Percentiles rank a stretch among this genome's conserved stretches.
Evolutionary conservation across 1,140 invertebrate genomes (phyloP).

Genomic region (Drosophila cardini): DNA sequence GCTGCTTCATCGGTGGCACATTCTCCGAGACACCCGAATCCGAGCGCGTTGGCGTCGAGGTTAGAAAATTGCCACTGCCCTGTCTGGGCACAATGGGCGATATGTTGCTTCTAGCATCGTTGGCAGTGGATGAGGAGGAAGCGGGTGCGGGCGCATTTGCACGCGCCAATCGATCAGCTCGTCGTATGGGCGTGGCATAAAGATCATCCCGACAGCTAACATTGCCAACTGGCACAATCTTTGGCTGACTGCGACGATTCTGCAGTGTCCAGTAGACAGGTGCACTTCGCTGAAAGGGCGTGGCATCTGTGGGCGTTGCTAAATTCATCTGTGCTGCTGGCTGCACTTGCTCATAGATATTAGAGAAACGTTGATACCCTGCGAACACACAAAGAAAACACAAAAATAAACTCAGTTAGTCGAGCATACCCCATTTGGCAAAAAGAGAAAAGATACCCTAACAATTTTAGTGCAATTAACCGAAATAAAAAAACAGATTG

Average conservation of each 20-base stretch:
- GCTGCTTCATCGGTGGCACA: constrained; percentile 73
- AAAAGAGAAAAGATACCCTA: constrained; percentile 1
- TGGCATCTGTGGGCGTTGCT: constrained; percentile 45
- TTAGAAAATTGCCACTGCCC: constrained; percentile 85
- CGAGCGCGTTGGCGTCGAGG: constrained; percentile 85
- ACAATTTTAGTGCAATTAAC: constrained; percentile 38
- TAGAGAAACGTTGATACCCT: constrained; percentile 85
- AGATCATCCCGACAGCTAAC: constrained; percentile 78
- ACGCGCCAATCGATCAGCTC: constrained; percentile 73
- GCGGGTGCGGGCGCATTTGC: constrained; percentile 18
- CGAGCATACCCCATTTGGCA: background rate
- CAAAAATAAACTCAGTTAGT: constrained; percentile 4
- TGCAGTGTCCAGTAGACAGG: constrained; percentile 85
- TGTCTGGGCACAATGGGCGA: constrained; percentile 88
- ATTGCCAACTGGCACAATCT: constrained; percentile 41
- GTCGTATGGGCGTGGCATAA: constrained; percentile 81
- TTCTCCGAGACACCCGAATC: constrained; percentile 39
- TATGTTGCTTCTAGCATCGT: constrained; percentile 83
- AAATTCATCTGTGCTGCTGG: constrained; percentile 51
- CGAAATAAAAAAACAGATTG: constrained; percentile 10
- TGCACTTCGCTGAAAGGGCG: constrained; percentile 78
- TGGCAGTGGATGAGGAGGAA: constrained; percentile 34
- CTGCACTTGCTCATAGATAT: constrained; percentile 80
- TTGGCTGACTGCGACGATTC: constrained; percentile 69
- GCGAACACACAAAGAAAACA: constrained; percentile 13